Percentiles rank a stretch among this genome's conserved stretches.
Conservation (phyloP, 2,888 invertebrate species). For the Himalopsyche kuldschensis region DNA sequence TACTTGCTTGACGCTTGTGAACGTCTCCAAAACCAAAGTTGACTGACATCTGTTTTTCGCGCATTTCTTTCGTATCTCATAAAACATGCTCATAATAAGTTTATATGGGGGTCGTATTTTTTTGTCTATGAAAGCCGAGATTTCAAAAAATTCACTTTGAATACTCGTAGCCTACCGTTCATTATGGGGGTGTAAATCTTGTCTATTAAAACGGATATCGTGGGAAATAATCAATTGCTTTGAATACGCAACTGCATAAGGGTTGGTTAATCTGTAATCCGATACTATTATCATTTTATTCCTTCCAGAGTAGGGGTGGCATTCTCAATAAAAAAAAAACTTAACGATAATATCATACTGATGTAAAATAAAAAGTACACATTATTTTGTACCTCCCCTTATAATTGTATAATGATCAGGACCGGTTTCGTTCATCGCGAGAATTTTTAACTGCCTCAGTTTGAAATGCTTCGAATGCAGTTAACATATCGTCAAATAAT, state of each 20-base stretch:
- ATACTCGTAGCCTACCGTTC: neutral
- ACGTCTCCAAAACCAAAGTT: neutral
- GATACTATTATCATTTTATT: neutral
- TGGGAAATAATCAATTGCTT: constrained; percentile 5
- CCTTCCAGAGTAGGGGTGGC: too few relatives aligned
- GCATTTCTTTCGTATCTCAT: neutral
- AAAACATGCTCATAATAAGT: constrained; percentile 26
- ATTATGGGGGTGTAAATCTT: constrained; percentile 27
- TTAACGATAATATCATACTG: too few relatives aligned
- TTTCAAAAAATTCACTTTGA: neutral
- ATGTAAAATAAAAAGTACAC: too few relatives aligned
- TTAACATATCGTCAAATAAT: too few relatives aligned
- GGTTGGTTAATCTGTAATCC: neutral
- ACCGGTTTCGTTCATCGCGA: too few relatives aligned
- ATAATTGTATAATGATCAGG: too few relatives aligned
- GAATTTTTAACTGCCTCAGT: too few relatives aligned
- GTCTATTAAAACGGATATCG: constrained; percentile 13
- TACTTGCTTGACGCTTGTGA: too few relatives aligned
- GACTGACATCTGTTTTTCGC: constrained; percentile 21
- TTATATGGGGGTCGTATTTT: constrained; percentile 30
- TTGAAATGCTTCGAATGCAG: too few relatives aligned
- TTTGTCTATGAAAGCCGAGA: constrained; percentile 15
- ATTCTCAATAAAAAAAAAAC: too few relatives aligned
- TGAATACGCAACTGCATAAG: neutral
- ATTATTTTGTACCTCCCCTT: too few relatives aligned